These are phyloP conservation scores for Meandrina meandrites DNA, from an alignment of 92 coral and sea anemone genomes.

Conservation along the genomic window DNA sequence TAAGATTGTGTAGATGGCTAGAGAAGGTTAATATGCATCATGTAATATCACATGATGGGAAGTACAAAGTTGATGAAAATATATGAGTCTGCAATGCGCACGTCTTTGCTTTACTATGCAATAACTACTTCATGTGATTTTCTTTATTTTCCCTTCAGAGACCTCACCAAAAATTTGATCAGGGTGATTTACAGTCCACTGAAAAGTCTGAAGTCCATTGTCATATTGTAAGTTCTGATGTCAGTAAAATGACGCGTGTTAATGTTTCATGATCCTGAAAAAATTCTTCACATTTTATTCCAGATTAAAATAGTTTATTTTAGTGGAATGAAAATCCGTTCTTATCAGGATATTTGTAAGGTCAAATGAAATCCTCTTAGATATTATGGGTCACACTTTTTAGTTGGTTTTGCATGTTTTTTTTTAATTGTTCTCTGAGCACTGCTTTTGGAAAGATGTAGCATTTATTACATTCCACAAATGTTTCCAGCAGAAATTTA, in stretches of 20 bases:
- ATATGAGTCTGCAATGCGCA: not conserved
- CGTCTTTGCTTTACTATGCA: not conserved
- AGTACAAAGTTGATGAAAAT: not conserved
- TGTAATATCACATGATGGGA: not conserved
- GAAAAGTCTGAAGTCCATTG: conserved; percentile 28
- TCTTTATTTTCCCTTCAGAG: conserved; percentile 40
- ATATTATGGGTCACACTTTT: not conserved
- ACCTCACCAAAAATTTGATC: conserved; percentile 56
- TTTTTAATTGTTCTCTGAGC: not conserved
- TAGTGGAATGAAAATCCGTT: conserved; percentile 12
- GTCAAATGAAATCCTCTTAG: conserved; percentile 13
- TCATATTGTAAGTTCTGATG: conserved; percentile 29
- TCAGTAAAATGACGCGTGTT: not conserved
- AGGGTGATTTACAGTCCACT: conserved; percentile 9
- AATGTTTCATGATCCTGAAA: conserved; percentile 12
- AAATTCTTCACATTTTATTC: conserved; percentile 4
- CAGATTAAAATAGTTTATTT: not conserved
- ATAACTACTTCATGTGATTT: not conserved
- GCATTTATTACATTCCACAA: conserved; percentile 7
- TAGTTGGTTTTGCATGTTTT: not conserved
- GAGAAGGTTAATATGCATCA: not conserved
- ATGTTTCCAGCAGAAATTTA: not conserved
- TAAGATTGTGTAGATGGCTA: not conserved
- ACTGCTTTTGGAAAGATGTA: not conserved
- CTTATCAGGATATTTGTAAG: not conserved